Evolutionary conservation across 2,797 vertebrate species (phyloP).

Genomic region (Vultur gryphus): DNA sequence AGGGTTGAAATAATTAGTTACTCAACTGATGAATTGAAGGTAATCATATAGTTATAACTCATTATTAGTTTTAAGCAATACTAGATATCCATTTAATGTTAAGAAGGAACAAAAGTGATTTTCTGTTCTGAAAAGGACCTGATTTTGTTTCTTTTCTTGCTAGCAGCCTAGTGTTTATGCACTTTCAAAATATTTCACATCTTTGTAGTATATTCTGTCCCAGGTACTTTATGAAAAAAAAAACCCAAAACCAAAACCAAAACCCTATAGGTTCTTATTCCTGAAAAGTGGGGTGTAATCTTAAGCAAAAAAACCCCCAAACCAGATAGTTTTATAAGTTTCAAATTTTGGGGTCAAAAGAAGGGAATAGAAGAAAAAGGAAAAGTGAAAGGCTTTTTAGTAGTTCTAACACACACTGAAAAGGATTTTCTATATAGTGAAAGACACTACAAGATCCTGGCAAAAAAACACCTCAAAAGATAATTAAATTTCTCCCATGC

Average conservation of each 20-base stretch:
- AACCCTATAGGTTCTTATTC: background rate
- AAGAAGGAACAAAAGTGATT: background rate
- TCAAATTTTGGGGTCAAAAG: background rate
- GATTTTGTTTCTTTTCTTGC: background rate
- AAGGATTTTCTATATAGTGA: background rate
- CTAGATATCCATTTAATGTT: background rate
- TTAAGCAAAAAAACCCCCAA: background rate
- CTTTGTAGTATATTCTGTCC: background rate
- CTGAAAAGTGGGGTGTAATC: background rate
- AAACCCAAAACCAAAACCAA: accelerated
- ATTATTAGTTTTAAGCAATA: background rate
- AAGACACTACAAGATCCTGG: background rate
- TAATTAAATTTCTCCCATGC: background rate
- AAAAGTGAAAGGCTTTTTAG: background rate
- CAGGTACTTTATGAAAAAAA: background rate
- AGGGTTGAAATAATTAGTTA: background rate
- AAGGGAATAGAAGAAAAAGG: background rate
- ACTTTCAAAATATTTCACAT: background rate
- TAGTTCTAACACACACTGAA: background rate
- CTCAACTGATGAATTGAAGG: background rate
- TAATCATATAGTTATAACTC: background rate
- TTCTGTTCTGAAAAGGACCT: background rate
- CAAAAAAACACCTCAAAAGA: background rate
- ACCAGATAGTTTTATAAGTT: background rate
- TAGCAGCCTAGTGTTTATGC: background rate